These are phyloP conservation scores for Varanus salvator DNA, from an alignment of 2,113 vertebrate genomes.

Conservation along the genomic window DNA sequence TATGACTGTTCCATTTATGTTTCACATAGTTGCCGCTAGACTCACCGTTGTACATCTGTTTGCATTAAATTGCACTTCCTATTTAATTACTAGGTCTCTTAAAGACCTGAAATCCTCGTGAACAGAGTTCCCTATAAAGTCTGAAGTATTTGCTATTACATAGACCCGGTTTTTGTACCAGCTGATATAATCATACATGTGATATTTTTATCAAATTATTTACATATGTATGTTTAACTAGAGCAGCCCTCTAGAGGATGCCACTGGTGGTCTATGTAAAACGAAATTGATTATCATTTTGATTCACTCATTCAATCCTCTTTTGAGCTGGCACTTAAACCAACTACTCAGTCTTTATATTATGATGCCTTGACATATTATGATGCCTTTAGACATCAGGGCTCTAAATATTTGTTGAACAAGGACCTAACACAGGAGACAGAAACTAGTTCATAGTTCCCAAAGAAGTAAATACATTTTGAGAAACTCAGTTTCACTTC, in stretches of 20 bases:
- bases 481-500: background rate
- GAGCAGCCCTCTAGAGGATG: slow-evolving; percentile 50
- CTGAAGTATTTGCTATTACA: slow-evolving; percentile 47
- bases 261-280: slow-evolving; percentile 47
- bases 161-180: slow-evolving; percentile 33
- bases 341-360: slow-evolving; percentile 30
- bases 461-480: background rate
- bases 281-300: slow-evolving; percentile 58
- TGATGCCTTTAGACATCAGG: background rate
- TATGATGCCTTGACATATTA: background rate
- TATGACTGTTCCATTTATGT: slow-evolving; percentile 22
- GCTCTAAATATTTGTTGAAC: background rate
- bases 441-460: background rate
- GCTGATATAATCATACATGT: slow-evolving; percentile 12
- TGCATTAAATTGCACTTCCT: slow-evolving; percentile 51
- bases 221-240: slow-evolving; percentile 57
- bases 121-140: slow-evolving; percentile 54
- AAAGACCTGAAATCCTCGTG: slow-evolving; percentile 53
- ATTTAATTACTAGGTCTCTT: slow-evolving; percentile 57
- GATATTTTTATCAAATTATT: slow-evolving; percentile 69
- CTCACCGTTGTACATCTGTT: slow-evolving; percentile 62
- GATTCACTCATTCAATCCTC: slow-evolving; percentile 56
- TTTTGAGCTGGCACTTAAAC: slow-evolving; percentile 55
- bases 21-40: slow-evolving; percentile 52
- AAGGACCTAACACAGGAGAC: background rate